These are phyloP conservation scores for Euplexia lucipara DNA, from an alignment of 2,888 invertebrate genomes.

Conservation along the genomic window DNA sequence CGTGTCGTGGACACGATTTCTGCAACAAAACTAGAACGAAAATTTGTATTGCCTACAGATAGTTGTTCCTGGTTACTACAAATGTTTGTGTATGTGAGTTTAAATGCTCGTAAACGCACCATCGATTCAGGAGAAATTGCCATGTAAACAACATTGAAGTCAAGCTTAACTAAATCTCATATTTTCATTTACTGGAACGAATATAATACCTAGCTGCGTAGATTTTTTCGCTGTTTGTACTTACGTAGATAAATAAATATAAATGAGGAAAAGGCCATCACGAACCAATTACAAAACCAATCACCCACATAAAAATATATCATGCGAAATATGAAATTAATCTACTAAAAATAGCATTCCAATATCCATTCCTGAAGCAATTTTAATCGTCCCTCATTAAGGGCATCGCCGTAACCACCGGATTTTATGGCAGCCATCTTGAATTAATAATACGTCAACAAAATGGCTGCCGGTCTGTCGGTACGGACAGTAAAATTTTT, in stretches of 20 bases:
- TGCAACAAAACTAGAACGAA: too few relatives aligned
- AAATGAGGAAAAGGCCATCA: slow-evolving; percentile 25
- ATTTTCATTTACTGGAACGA: background rate
- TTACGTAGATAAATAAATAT: background rate
- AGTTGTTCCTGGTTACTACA: too few relatives aligned
- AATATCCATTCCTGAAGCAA: slow-evolving; percentile 79
- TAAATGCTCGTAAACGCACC: too few relatives aligned
- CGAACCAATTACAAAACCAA: slow-evolving; percentile 35
- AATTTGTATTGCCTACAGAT: too few relatives aligned
- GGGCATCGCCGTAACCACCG: slow-evolving; percentile 84
- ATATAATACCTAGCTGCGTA: background rate
- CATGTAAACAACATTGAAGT: background rate
- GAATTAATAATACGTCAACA: slow-evolving; percentile 87
- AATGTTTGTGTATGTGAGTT: too few relatives aligned
- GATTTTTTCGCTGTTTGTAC: background rate
- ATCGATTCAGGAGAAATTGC: too few relatives aligned
- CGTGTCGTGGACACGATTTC: too few relatives aligned
- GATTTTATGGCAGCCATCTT: slow-evolving; percentile 85
- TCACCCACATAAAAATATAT: slow-evolving; percentile 59
- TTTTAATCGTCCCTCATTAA: slow-evolving; percentile 89
- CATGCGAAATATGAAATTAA: slow-evolving; percentile 61
- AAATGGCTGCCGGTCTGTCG: slow-evolving; percentile 77
- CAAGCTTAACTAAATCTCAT: background rate
- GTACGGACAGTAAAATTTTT: slow-evolving; percentile 81
- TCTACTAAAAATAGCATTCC: slow-evolving; percentile 78